Base-by-base conservation (phyloP, 2,888 invertebrate species). In the Epinotia ramella region DNA sequence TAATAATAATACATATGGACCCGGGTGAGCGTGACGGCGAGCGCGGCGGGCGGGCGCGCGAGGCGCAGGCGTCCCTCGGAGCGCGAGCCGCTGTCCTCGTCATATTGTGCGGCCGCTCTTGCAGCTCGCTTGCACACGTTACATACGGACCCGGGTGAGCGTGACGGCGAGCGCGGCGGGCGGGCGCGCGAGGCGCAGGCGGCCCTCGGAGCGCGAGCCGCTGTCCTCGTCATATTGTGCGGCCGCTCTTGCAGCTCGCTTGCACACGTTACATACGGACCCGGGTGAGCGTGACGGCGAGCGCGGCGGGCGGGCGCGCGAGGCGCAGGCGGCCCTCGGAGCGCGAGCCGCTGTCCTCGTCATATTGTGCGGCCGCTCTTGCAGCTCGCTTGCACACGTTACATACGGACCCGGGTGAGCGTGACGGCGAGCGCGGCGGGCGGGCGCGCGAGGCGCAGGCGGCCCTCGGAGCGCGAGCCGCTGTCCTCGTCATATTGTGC, bases 21-120 rank as follows among this genome's bases (percentile, higher is more conserved):
- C 33, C 33, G 33, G 33, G 33, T 33, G 33, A 33, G 33, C 33
- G 33, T 33, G 33, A 33, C 33, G 81, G 13, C 92, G 89, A 79
- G 89, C 88, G 18, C 89, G 88, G 62, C 89, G 87, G 73, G 85
- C 91, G 79, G 89, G 88, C 76, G 91, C 33, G 33, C 33, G 88
- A 11, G 91, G 89, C 40, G 89, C 88, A 59, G 89, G 88, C 0
- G 89, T 87, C 0, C 84, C 87, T 44, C 86, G 85, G 49, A 73
- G 18, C 66, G 33, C 46, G 11, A 16, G 24, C 28, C 40, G 68
- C 78, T 40, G 74, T 33, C 33, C 7, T 33, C 33, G 6, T 33
- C 33, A 0, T 24, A 24, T 2, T 24, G 24, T 24, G 24, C 24
- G 24, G 24, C 24, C 24, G 24, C 24, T 33, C 33, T 7, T 33